These are phyloP conservation scores for Tenodera sinensis DNA, from an alignment of 2,888 invertebrate species.

Conservation along the genomic window DNA sequence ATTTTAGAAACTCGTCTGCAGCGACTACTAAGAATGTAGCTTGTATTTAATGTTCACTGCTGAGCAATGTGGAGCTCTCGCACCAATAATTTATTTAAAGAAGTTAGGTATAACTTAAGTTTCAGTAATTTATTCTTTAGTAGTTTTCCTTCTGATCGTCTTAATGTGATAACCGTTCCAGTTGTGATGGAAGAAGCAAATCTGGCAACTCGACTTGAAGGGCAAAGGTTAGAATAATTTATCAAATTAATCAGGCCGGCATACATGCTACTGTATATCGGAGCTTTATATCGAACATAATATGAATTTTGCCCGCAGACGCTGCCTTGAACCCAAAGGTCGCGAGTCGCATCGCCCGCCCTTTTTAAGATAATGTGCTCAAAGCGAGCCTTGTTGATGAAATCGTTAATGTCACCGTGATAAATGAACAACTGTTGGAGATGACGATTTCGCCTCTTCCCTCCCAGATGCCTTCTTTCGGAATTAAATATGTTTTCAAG, in stretches of 20 bases:
- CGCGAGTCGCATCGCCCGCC: not conserved
- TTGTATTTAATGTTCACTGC: no score
- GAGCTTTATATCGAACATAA: not conserved
- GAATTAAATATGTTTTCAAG: no score
- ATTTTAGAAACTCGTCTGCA: no score
- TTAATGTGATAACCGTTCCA: no score
- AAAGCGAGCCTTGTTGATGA: not conserved
- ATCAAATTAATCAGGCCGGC: not conserved
- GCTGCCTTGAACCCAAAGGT: not conserved
- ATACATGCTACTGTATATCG: not conserved
- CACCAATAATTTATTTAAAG: no score
- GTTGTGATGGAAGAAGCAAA: not conserved
- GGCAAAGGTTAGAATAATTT: not conserved
- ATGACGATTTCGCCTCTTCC: not conserved
- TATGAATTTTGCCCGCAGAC: not conserved
- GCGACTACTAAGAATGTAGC: no score
- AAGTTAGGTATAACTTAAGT: no score
- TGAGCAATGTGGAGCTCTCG: no score
- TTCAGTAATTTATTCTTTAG: no score
- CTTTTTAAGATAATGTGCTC: not conserved
- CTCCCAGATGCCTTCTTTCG: not conserved
- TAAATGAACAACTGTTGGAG: not conserved
- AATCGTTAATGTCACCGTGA: not conserved
- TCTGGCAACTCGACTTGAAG: not conserved
- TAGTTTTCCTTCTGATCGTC: no score